phyloP scores from a whole-genome alignment of 2,888 invertebrate species.

The Alloscopus bannaensis region DNA sequence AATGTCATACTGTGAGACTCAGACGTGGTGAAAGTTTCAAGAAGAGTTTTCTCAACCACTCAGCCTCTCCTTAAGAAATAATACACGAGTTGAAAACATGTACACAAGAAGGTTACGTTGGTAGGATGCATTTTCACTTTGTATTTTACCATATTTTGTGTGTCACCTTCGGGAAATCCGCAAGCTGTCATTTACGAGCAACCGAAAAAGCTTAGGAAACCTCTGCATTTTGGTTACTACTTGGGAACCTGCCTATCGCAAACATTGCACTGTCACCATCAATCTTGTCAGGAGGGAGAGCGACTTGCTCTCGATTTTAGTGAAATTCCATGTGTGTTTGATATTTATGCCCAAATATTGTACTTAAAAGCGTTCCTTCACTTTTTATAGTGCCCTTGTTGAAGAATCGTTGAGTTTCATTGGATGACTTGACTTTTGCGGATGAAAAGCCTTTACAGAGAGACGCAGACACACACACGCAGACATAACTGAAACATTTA shows the following conservation, averaged over 20 bases:
- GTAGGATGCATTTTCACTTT: not conserved
- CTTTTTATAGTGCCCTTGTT: not conserved
- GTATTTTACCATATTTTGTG: not conserved
- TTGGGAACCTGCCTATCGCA: too few species aligned
- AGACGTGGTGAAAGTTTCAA: too few species aligned
- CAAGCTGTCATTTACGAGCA: not conserved
- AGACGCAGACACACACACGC: not conserved
- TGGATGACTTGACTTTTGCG: constrained; percentile 12
- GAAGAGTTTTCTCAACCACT: too few species aligned
- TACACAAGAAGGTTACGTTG: too few species aligned
- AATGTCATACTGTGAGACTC: too few species aligned
- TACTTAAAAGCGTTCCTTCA: not conserved
- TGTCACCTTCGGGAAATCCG: not conserved
- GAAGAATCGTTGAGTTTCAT: constrained; percentile 19
- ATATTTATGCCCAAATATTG: too few species aligned
- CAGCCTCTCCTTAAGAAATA: too few species aligned
- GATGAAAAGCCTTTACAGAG: not conserved
- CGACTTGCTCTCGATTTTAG: too few species aligned
- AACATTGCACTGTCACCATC: constrained; percentile 58
- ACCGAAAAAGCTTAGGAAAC: constrained; percentile 1
- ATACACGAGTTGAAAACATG: too few species aligned
- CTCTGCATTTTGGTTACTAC: not conserved
- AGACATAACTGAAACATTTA: not conserved
- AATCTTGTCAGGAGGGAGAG: constrained; percentile 48
- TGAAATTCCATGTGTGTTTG: too few species aligned